Evolutionary conservation across 2,888 invertebrate species (phyloP).

Genomic region (Hedychridium roseum): DNA sequence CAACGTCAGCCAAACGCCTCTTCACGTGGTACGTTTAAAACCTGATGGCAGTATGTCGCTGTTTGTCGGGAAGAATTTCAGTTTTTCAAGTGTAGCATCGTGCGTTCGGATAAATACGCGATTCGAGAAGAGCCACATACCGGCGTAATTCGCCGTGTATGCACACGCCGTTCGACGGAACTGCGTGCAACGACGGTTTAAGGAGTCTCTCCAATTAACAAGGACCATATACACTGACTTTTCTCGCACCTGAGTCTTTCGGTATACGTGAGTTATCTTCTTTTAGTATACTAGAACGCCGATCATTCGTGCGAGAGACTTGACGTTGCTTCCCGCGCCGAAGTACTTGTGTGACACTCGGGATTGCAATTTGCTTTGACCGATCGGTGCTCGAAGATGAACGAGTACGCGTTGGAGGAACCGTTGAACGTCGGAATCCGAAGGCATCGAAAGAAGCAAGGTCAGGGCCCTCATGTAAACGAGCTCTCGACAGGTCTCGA

Average conservation of each 20-base stretch:
- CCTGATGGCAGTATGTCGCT: too few relatives aligned
- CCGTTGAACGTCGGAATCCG: conserved; percentile 6
- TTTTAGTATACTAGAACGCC: conserved; percentile 58
- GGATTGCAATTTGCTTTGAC: background rate
- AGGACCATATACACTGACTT: conserved; percentile 33
- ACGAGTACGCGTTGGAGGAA: background rate
- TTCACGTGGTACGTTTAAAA: too few relatives aligned
- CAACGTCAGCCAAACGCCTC: too few relatives aligned
- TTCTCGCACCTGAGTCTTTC: conserved; percentile 60
- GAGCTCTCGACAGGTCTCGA: conserved; percentile 17
- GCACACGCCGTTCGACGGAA: conserved; percentile 11
- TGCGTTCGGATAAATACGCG: conserved; percentile 1
- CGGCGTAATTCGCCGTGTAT: conserved; percentile 6
- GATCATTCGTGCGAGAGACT: conserved; percentile 23
- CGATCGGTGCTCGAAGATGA: background rate
- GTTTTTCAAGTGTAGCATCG: too few relatives aligned
- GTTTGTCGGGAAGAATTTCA: too few relatives aligned
- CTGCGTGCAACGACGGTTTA: conserved; percentile 15
- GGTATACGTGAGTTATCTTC: conserved; percentile 57
- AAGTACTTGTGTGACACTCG: background rate
- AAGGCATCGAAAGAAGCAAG: conserved; percentile 11
- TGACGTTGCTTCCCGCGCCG: conserved; percentile 7
- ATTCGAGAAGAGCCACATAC: conserved; percentile 22
- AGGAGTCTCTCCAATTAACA: conserved; percentile 45
- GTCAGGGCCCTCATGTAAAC: too few relatives aligned